A percentile compares a stretch with the other conserved stretches of the same genome.
Conservation (phyloP, 2,797 vertebrate genomes). For the Bovichtus variegatus region DNA sequence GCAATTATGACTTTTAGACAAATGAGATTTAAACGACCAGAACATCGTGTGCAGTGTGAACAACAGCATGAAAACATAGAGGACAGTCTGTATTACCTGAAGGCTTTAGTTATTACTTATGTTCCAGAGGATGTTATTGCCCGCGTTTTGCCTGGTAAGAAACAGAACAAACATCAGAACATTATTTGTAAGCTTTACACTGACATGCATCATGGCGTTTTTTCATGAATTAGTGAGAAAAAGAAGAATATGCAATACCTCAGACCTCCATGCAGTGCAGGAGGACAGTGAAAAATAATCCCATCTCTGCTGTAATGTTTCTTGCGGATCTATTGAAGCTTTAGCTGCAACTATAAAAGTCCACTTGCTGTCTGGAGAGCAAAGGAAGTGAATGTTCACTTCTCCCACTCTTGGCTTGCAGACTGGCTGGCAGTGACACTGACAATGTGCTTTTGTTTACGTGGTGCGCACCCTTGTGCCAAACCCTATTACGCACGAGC, state of each 20-base stretch:
- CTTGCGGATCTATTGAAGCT: not conserved
- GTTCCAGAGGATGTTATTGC: conserved; percentile 1
- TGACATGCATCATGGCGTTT: not conserved
- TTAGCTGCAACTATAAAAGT: not conserved
- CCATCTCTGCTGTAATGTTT: conserved; percentile 27
- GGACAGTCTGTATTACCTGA: conserved; percentile 38
- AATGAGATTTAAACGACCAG: not conserved
- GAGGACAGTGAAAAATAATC: conserved; percentile 12
- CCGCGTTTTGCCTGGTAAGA: conserved; percentile 2
- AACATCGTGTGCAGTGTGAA: not conserved
- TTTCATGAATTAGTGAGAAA: not conserved
- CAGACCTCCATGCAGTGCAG: conserved; percentile 28
- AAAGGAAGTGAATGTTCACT: conserved; percentile 46
- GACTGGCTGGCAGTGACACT: conserved; percentile 63
- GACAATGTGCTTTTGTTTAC: conserved; percentile 98
- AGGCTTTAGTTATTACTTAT: not conserved
- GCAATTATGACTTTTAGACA: not conserved
- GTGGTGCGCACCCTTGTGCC: conserved; percentile 85
- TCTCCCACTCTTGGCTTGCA: conserved; percentile 39
- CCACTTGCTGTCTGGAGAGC: conserved; percentile 29
- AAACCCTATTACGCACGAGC: conserved; percentile 66
- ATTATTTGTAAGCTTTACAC: not conserved
- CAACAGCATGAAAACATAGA: too few species aligned
- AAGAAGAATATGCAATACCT: conserved; percentile 23
- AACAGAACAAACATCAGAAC: conserved; percentile 4